These are phyloP conservation scores for Oncorhynchus mykiss DNA, from an alignment of 2,113 vertebrate genomes.

Conservation along the genomic window DNA sequence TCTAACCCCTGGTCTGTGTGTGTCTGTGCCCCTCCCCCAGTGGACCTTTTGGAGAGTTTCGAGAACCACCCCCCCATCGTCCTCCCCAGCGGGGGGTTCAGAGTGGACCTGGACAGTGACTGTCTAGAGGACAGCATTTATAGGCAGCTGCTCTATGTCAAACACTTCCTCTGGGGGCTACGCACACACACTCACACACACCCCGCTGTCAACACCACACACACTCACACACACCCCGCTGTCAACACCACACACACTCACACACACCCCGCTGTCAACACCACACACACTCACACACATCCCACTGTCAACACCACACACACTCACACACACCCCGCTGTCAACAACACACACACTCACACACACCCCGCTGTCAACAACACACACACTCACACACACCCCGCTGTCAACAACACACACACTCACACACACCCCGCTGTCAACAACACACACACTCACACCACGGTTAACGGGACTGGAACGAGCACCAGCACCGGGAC, in stretches of 20 bases:
- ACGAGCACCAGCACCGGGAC: too few species aligned
- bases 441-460: not conserved
- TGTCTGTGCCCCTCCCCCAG: constrained; percentile 58
- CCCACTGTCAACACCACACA: constrained; percentile 25
- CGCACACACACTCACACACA: constrained; percentile 74
- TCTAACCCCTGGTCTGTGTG: too few species aligned
- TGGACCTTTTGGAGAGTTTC: constrained; percentile 89
- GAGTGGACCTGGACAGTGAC: constrained; percentile 86
- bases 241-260: not conserved
- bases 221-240: constrained; percentile 25
- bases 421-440: not conserved
- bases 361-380: constrained; percentile 53
- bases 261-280: constrained; percentile 48
- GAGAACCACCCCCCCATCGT: constrained; percentile 93
- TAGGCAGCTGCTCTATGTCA: constrained; percentile 87
- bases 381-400: not conserved
- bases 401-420: not conserved
- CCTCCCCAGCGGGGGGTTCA: constrained; percentile 87
- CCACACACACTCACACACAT: constrained; percentile 42
- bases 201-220: constrained; percentile 37
- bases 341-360: not conserved
- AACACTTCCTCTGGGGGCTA: constrained; percentile 90
- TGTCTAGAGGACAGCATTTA: constrained; percentile 83
- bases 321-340: constrained; percentile 24
- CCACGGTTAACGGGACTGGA: too few species aligned